A percentile compares a stretch with the other conserved stretches of the same genome.
Evolutionary conservation across 2,113 vertebrate species (phyloP).

Genomic region (Oreamnos americanus): DNA sequence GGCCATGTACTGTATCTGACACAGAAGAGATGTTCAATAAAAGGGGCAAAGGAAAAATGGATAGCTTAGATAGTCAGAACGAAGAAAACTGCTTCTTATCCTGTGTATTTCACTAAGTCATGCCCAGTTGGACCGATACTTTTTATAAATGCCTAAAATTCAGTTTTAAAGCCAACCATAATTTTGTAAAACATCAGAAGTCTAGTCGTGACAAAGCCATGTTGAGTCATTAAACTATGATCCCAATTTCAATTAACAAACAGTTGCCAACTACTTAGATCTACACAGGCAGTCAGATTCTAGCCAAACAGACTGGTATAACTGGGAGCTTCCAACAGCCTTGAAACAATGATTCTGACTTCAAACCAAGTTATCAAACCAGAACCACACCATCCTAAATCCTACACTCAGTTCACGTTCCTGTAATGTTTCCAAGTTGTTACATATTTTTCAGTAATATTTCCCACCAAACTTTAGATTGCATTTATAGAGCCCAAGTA

Average conservation of each 20-base stretch:
- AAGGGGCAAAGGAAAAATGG: not conserved
- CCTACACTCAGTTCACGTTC: not conserved
- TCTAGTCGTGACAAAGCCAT: not conserved
- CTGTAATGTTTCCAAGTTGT: slow-evolving; percentile 33
- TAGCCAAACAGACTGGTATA: slow-evolving; percentile 21
- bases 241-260: slow-evolving; percentile 44
- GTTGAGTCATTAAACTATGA: not conserved
- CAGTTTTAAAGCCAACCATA: not conserved
- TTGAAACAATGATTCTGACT: not conserved
- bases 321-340: not conserved
- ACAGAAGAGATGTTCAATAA: not conserved
- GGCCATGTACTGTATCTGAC: not conserved
- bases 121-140: not conserved
- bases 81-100: not conserved
- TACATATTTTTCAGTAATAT: slow-evolving; percentile 30
- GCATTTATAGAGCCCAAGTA: slow-evolving; percentile 41
- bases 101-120: not conserved
- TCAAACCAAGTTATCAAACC: not conserved
- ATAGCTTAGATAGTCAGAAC: not conserved
- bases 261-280: slow-evolving; percentile 20
- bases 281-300: not conserved
- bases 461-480: slow-evolving; percentile 30
- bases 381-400: slow-evolving; percentile 36
- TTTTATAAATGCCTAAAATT: slow-evolving; percentile 37
- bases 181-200: slow-evolving; percentile 20